Percentiles rank a stretch among this genome's conserved stretches.
Evolutionary conservation across 1,140 invertebrate species (phyloP).

Genomic region (Danaus melanippus): DNA sequence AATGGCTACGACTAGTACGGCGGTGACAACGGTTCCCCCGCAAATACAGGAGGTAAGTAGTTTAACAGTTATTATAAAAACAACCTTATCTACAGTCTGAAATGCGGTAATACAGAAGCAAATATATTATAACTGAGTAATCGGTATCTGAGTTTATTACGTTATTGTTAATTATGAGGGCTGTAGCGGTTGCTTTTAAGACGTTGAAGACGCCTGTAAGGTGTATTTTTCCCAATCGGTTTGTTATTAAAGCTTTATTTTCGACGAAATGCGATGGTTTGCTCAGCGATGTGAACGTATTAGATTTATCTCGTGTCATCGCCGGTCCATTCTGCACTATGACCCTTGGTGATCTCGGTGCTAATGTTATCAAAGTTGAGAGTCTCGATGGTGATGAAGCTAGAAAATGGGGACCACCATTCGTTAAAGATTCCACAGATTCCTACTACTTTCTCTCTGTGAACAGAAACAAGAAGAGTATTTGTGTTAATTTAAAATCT

Average conservation of each 20-base stretch:
- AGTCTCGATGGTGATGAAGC: slow-evolving; percentile 90
- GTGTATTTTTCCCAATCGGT: slow-evolving; percentile 1
- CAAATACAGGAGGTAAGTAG: slow-evolving; percentile 54
- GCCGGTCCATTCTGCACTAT: slow-evolving; percentile 93
- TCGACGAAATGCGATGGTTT: slow-evolving; percentile 32
- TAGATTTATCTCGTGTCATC: slow-evolving; percentile 88
- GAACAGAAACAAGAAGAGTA: slow-evolving; percentile 97
- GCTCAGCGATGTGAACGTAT: slow-evolving; percentile 77
- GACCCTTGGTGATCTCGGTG: slow-evolving; percentile 94
- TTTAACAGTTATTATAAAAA: slow-evolving; percentile 14
- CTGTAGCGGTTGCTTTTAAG: slow-evolving; percentile 1
- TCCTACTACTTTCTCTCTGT: slow-evolving; percentile 89
- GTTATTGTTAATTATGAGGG: slow-evolving; percentile 4
- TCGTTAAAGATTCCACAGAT: slow-evolving; percentile 80
- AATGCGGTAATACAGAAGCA: slow-evolving; percentile 33
- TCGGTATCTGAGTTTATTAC: too few relatives aligned
- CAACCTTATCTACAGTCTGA: slow-evolving; percentile 47
- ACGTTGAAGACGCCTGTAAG: slow-evolving; percentile 4
- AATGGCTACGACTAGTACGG: slow-evolving; percentile 61
- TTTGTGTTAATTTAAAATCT: slow-evolving; percentile 89
- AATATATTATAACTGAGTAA: slow-evolving; percentile 7
- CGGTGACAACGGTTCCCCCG: slow-evolving; percentile 50
- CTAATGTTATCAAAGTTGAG: slow-evolving; percentile 95
- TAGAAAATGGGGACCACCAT: slow-evolving; percentile 94
- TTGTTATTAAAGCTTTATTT: slow-evolving; percentile 5